Percentiles rank a stretch among this genome's conserved stretches.
Conservation (phyloP, 2,888 invertebrate genomes). For the Achlya flavicornis region DNA sequence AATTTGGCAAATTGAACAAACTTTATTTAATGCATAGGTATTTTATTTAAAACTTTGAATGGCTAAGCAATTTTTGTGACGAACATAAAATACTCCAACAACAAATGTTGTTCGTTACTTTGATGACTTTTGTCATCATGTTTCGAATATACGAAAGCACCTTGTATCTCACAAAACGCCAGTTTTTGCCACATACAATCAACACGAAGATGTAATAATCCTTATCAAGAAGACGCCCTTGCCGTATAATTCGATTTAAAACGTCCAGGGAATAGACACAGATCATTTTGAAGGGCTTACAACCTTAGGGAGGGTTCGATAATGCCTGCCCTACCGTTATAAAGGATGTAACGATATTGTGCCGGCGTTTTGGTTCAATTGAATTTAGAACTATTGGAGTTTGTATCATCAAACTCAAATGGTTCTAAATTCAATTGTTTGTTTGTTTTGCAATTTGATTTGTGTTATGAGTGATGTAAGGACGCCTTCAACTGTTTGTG, state of each 20-base stretch:
- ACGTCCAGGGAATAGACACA: constrained; percentile 4
- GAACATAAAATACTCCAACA: too few species aligned
- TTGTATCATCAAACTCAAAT: too few species aligned
- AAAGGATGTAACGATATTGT: constrained; percentile 10
- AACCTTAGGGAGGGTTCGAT: constrained; percentile 11
- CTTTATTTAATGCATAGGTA: too few species aligned
- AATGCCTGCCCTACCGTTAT: not conserved
- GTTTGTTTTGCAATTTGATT: constrained; percentile 3
- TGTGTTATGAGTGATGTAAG: not conserved
- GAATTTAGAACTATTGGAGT: not conserved
- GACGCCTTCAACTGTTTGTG: not conserved
- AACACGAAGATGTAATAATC: not conserved
- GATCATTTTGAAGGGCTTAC: constrained; percentile 8
- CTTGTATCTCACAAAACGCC: not conserved
- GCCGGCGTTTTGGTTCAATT: constrained; percentile 1
- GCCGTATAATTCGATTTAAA: constrained; percentile 10
- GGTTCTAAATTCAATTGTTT: too few species aligned
- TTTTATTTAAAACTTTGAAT: too few species aligned
- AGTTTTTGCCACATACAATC: not conserved
- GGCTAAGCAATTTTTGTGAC: too few species aligned
- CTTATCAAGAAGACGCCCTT: not conserved
- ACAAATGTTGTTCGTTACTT: too few species aligned
- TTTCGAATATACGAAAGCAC: too few species aligned
- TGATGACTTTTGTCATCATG: too few species aligned
- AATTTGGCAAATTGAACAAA: too few species aligned